phyloP scores from a whole-genome alignment of 1,140 invertebrate genomes.

The Aradophagus sp. region DNA sequence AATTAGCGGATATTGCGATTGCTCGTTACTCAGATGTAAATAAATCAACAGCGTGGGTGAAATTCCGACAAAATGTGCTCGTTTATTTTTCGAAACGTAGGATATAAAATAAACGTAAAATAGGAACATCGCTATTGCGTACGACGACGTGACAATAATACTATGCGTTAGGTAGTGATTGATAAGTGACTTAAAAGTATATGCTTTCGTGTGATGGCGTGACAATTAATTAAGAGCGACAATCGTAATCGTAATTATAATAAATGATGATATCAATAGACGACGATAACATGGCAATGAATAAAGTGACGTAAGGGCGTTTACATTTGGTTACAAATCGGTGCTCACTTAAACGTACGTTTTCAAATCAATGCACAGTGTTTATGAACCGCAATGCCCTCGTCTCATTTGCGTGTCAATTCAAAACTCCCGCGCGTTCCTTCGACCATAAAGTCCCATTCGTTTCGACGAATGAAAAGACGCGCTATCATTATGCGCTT shows the following conservation, averaged over 20 bases:
- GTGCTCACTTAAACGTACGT: slow-evolving; percentile 57
- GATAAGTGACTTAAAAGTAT: slow-evolving; percentile 59
- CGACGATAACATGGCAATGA: slow-evolving; percentile 59
- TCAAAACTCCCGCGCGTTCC: too few species aligned
- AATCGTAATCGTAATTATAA: slow-evolving; percentile 55
- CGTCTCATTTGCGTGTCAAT: slow-evolving; percentile 1
- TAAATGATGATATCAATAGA: slow-evolving; percentile 58
- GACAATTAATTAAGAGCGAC: slow-evolving; percentile 55
- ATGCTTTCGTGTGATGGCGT: slow-evolving; percentile 49
- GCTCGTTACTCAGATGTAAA: too few species aligned
- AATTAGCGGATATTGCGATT: too few species aligned
- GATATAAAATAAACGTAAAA: slow-evolving; percentile 66
- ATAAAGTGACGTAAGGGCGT: slow-evolving; percentile 60
- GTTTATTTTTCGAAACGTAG: slow-evolving; percentile 64
- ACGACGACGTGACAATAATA: slow-evolving; percentile 59
- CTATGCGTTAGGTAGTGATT: slow-evolving; percentile 59
- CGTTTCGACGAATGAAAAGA: too few species aligned
- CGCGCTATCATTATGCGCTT: too few species aligned
- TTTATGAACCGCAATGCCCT: slow-evolving; percentile 42
- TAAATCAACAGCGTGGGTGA: slow-evolving; percentile 2
- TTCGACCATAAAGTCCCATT: too few species aligned
- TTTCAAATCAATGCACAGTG: slow-evolving; percentile 50
- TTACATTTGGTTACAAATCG: slow-evolving; percentile 59
- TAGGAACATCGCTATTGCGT: slow-evolving; percentile 68
- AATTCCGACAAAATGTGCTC: slow-evolving; percentile 62